These are phyloP conservation scores for Archaeoteleia sp. DNA, from an alignment of 2,888 invertebrate genomes.

Conservation along the genomic window DNA sequence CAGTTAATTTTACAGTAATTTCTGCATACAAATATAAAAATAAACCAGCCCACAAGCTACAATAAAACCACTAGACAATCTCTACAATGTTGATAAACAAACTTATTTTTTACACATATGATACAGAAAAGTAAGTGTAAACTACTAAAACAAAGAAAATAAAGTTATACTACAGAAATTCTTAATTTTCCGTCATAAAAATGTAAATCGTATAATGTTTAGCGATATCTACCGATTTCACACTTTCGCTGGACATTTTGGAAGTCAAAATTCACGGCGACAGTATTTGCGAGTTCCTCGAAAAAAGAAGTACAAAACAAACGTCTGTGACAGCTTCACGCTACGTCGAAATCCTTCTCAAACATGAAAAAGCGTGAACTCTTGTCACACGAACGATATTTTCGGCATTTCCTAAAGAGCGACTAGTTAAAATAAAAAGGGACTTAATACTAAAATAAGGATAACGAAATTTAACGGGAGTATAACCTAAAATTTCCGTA, in stretches of 20 bases:
- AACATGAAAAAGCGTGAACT: neutral
- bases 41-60: no score
- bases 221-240: conserved; percentile 67
- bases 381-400: neutral
- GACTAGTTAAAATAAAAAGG: no score
- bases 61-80: no score
- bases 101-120: neutral
- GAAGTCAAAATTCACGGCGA: neutral
- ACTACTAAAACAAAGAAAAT: no score
- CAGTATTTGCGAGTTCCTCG: conserved; percentile 1
- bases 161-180: conserved; percentile 5
- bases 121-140: neutral
- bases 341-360: neutral
- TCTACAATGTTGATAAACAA: neutral
- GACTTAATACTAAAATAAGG: neutral
- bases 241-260: conserved; percentile 70
- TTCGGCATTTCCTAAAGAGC: neutral
- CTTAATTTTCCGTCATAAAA: conserved; percentile 1
- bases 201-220: neutral
- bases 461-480: conserved; percentile 3
- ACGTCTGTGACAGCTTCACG: neutral
- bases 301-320: conserved; percentile 4
- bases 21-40: no score
- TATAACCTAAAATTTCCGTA: conserved; percentile 17
- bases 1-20: no score